These are phyloP conservation scores for Oophaga sylvatica DNA, from an alignment of 2,797 vertebrate genomes.

Conservation along the genomic window DNA sequence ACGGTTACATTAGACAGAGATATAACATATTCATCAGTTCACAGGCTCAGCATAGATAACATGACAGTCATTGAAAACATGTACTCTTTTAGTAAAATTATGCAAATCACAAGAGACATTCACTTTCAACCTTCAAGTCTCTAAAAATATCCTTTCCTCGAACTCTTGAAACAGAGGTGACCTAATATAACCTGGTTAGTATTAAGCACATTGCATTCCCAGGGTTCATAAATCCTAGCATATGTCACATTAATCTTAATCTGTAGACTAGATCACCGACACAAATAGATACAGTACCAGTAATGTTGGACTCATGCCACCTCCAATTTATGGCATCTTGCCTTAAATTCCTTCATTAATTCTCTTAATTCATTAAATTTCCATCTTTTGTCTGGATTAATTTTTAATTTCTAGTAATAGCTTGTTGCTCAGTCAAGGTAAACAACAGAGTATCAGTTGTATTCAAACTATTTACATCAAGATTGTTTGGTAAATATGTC, in stretches of 20 bases:
- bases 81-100: slow-evolving; percentile 37
- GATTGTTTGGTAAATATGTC: not conserved
- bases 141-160: slow-evolving; percentile 55
- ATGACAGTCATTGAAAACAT: slow-evolving; percentile 33
- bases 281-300: slow-evolving; percentile 58
- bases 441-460: not conserved
- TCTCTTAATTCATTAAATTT: slow-evolving; percentile 48
- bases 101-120: slow-evolving; percentile 42
- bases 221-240: slow-evolving; percentile 54
- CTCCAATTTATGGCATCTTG: slow-evolving; percentile 46
- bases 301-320: slow-evolving; percentile 53
- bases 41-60: not conserved
- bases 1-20: slow-evolving; percentile 1
- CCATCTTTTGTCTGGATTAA: slow-evolving; percentile 1
- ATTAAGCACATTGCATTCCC: slow-evolving; percentile 46
- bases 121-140: slow-evolving; percentile 34
- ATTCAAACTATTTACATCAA: not conserved
- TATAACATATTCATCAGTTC: slow-evolving; percentile 32
- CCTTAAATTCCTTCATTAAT: slow-evolving; percentile 40
- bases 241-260: slow-evolving; percentile 57
- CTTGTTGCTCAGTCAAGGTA: not conserved
- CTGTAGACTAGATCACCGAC: slow-evolving; percentile 58
- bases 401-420: slow-evolving; percentile 26
- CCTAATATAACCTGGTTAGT: slow-evolving; percentile 60
- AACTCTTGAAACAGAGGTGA: slow-evolving; percentile 52